Percentiles rank a stretch among this genome's conserved stretches.
Evolutionary conservation across 2,797 vertebrate species (phyloP).

Genomic region (Urocyon cinereoargenteus): DNA sequence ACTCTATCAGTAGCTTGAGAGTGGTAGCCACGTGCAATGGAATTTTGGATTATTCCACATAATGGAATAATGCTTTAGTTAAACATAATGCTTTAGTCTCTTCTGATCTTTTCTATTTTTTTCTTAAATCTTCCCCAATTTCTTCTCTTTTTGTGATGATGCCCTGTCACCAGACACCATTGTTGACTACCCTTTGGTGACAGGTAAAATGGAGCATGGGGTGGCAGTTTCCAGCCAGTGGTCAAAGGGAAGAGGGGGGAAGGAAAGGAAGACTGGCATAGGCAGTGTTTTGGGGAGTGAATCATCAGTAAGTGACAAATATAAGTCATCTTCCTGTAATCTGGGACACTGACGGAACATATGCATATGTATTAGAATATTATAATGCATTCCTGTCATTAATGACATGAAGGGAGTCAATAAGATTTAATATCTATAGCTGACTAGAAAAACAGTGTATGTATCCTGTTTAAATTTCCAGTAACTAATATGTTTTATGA

Average conservation of each 20-base stretch:
- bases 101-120: not conserved
- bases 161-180: not conserved
- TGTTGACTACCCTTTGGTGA: not conserved
- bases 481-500: not conserved
- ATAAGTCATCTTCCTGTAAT: not conserved
- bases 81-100: not conserved
- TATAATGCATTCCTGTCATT: not conserved
- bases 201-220: not conserved
- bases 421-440: not conserved
- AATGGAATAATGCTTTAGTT: too few relatives aligned
- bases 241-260: not conserved
- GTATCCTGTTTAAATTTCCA: not conserved
- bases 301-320: constrained; percentile 33
- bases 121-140: not conserved
- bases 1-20: not conserved
- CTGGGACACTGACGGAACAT: not conserved
- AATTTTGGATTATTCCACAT: not conserved
- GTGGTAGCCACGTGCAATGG: too few relatives aligned
- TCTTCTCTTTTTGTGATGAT: constrained; percentile 16
- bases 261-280: not conserved
- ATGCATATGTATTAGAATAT: not conserved
- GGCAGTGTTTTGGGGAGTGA: not conserved
- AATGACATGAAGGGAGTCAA: not conserved
- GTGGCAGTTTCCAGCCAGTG: not conserved
- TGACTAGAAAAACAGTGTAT: not conserved